Percentiles rank a stretch among this genome's conserved stretches.
phyloP scores from a whole-genome alignment of 2,888 invertebrate species.

The Meloe dianella region DNA sequence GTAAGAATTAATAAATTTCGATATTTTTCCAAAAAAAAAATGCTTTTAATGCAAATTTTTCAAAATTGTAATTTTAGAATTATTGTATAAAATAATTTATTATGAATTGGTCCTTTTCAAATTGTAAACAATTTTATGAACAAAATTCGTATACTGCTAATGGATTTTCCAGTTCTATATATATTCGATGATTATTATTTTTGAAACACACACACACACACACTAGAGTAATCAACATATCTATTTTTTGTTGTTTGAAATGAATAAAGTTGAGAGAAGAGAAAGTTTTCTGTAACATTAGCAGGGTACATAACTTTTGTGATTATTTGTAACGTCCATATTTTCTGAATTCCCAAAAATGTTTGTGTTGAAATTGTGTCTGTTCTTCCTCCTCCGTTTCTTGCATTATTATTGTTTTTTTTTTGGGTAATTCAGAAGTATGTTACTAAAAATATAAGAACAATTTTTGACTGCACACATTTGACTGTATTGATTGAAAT shows the following conservation, averaged over 20 bases:
- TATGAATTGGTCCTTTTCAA: slow-evolving; percentile 33
- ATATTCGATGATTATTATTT: too few species aligned
- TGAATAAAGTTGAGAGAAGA: slow-evolving; percentile 20
- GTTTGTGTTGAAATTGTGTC: slow-evolving; percentile 20
- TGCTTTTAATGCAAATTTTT: slow-evolving; percentile 27
- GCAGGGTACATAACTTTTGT: slow-evolving; percentile 53
- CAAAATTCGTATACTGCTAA: slow-evolving; percentile 39
- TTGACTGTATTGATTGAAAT: slow-evolving; percentile 46
- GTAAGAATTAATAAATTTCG: slow-evolving; percentile 5
- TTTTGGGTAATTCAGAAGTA: slow-evolving; percentile 48
- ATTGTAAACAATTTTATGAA: not conserved
- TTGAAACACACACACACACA: too few species aligned
- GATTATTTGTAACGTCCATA: slow-evolving; percentile 53
- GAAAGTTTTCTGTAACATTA: slow-evolving; percentile 47
- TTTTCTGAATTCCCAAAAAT: slow-evolving; percentile 45
- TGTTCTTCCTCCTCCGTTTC: slow-evolving; percentile 1
- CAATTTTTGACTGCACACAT: slow-evolving; percentile 51
- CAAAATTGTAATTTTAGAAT: slow-evolving; percentile 19
- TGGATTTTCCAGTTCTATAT: too few species aligned
- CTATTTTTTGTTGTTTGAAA: slow-evolving; percentile 19
- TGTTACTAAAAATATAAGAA: slow-evolving; percentile 39
- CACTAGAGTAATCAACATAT: too few species aligned
- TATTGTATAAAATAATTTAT: slow-evolving; percentile 16
- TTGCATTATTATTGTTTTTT: not conserved
- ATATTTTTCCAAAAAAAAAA: slow-evolving; percentile 4